Conservation (phyloP, 2,888 invertebrate genomes). For the Sturmia bella region DNA sequence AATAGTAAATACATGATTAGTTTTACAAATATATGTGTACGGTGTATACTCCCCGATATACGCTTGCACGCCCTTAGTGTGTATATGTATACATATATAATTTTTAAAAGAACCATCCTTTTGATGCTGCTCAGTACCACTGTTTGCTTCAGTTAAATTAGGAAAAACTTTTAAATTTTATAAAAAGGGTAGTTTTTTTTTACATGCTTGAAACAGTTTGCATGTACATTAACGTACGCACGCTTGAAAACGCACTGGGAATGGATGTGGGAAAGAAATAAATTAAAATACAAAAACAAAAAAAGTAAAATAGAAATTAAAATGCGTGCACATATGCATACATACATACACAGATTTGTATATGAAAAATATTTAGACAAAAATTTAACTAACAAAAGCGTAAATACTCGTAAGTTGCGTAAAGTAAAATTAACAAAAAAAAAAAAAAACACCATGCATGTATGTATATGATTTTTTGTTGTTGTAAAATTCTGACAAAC, state of each 20-base stretch:
- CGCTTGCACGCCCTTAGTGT: too few species aligned
- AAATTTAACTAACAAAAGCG: constrained; percentile 17
- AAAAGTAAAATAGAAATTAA: constrained; percentile 27
- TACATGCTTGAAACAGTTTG: constrained; percentile 65
- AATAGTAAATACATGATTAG: too few species aligned
- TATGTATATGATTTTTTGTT: neutral
- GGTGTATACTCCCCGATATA: too few species aligned
- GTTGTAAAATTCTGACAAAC: constrained; percentile 52
- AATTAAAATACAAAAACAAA: constrained; percentile 20
- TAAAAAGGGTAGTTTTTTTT: constrained; percentile 72
- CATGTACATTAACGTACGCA: constrained; percentile 49
- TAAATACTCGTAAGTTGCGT: constrained; percentile 31
- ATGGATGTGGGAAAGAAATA: constrained; percentile 23
- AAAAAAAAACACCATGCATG: constrained; percentile 15
- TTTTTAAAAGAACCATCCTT: too few species aligned
- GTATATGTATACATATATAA: too few species aligned
- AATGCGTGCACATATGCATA: constrained; percentile 47
- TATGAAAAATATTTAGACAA: constrained; percentile 54
- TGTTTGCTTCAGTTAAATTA: too few species aligned
- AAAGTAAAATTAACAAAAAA: neutral
- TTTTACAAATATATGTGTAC: too few species aligned
- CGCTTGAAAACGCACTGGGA: constrained; percentile 49
- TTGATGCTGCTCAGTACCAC: too few species aligned
- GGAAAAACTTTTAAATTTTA: constrained; percentile 32
- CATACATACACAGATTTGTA: constrained; percentile 10